Base-by-base conservation (phyloP, 2,113 vertebrate genomes). In the Pseudopipra pipra region DNA sequence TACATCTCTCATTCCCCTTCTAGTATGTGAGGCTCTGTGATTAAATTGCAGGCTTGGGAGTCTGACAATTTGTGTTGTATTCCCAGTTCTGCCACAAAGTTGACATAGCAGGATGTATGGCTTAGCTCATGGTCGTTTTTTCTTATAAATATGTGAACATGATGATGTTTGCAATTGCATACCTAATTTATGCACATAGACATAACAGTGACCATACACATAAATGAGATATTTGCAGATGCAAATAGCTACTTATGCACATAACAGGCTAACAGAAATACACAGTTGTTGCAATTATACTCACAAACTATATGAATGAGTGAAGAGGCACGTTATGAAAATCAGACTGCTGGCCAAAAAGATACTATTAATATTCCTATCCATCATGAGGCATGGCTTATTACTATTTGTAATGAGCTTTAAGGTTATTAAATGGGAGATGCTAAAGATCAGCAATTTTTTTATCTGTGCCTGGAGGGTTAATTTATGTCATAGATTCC, bases 151-250 rank as follows among this genome's bases (percentile, higher is more conserved):
- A 47, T 44, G 52, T 44, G 79, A 90, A 81, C 18, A 43, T 63
- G 80, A 31, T 0, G 0, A 43, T 89, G 31, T 78, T 68, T 93
- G 80, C 76, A 84, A 24, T 78, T 75, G 41, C 52, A 66, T 89
- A 27, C 28, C 37, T 87, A 87, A 95, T 93, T 93, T 96, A 78
- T 87, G 80, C 61, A 92, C 54, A 16, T 22, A 90, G 70, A 41
- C 73, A 10, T 65, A 67, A 84, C 65, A 89, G 92, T 96, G 96
- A 89, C 92, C 76, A 33, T 85, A 94, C 95, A 95, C 2, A 0
- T 87, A 90, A 96, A 97, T 93, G 92, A 90, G 95, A 52, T 88
- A 92, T 97, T 97, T 96, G 85, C 68, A 89, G 79, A 95, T 96
- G 92, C 88, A 95, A 89, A 93, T 94, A 93, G 84, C 86, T 95